Evolutionary conservation across 2,797 vertebrate genomes (phyloP).

Genomic region (Enteromius paludinosus): DNA sequence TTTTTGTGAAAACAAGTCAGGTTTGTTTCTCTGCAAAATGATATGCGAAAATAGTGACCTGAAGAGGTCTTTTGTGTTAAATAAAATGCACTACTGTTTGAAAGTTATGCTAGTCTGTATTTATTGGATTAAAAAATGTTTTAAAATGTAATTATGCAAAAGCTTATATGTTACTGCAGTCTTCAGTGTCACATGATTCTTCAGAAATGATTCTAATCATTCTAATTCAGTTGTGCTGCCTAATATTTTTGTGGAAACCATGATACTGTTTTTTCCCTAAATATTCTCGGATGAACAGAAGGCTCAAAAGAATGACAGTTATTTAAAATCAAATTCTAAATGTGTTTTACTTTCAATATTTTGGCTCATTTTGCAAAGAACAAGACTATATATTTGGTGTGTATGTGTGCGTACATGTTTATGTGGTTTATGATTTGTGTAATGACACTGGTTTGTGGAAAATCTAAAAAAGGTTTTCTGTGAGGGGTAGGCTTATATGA

Average conservation of each 20-base stretch:
- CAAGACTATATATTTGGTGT: background rate
- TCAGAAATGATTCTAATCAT: constrained; percentile 9
- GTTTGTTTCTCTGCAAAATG: background rate
- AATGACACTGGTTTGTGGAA: background rate
- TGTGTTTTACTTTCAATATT: background rate
- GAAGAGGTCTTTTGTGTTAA: background rate
- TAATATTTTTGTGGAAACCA: background rate
- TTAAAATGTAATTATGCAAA: background rate
- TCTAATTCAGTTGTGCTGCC: background rate
- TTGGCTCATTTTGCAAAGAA: background rate
- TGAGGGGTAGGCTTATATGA: background rate
- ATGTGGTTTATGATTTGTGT: background rate
- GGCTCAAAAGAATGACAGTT: background rate
- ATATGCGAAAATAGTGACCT: background rate
- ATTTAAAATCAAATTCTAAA: background rate
- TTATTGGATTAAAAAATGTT: background rate
- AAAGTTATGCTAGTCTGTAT: background rate
- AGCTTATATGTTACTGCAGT: background rate
- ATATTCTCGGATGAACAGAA: background rate
- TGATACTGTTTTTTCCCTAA: background rate
- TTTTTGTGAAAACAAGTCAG: background rate
- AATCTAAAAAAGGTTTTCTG: background rate
- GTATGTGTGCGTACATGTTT: background rate
- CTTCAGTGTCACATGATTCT: background rate
- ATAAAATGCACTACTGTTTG: background rate